Conservation (phyloP, 2,113 vertebrate genomes). For the Colossoma macropomum region DNA sequence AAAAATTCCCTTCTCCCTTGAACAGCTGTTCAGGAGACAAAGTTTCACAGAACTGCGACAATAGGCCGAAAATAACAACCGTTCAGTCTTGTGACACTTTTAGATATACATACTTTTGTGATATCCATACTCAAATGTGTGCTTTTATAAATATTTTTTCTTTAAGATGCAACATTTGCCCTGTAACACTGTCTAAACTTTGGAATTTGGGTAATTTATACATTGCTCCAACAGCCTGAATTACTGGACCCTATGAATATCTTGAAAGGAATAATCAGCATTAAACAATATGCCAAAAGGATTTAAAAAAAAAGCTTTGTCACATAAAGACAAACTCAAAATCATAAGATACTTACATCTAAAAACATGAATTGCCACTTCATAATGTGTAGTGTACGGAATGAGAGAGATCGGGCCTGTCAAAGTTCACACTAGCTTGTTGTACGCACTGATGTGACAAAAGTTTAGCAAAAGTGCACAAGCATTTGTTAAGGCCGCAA, state of each 20-base stretch:
- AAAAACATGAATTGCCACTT: constrained; percentile 5
- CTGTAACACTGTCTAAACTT: constrained; percentile 8
- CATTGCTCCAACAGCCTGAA: constrained; percentile 1
- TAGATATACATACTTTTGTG: neutral
- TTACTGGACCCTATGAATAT: constrained; percentile 16
- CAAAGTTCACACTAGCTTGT: neutral
- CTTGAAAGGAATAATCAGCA: constrained; percentile 1
- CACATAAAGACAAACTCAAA: neutral
- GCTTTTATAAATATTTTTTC: constrained; percentile 1
- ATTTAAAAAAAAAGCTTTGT: neutral
- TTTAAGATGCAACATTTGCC: neutral
- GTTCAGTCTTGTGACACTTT: neutral
- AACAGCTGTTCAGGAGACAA: constrained; percentile 8
- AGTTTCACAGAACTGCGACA: neutral
- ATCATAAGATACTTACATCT: neutral
- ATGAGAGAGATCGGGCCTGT: neutral
- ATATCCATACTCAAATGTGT: neutral
- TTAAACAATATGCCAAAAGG: neutral
- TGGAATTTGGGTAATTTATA: neutral
- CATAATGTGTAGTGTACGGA: constrained; percentile 32
- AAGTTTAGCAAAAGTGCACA: no score
- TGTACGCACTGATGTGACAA: neutral
- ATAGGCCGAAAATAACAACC: neutral
- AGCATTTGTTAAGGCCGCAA: no score
- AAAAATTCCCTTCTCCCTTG: neutral